Base-by-base conservation (phyloP, 1,140 invertebrate genomes). In the Ceratina australensis region DNA sequence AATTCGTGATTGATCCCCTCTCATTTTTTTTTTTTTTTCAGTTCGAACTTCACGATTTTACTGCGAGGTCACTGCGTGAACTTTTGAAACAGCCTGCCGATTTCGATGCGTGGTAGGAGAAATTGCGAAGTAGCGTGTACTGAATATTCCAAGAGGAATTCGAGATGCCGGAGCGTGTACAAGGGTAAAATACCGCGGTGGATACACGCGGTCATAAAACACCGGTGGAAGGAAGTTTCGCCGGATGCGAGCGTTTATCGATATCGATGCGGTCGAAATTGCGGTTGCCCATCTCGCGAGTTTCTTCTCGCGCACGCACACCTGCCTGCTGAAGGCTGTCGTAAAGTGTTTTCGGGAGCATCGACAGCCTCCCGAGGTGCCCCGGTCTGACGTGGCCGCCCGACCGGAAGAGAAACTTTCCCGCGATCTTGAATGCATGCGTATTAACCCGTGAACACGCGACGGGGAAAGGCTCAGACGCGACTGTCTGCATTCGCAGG, bases 371-470 rank as follows among this genome's bases (percentile, higher is more conserved):
- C 24, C 20, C 12, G 15, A n/a, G 22, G 56, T 26, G 57, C 42
- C 74, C 50, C 15, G 15, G 22, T 7, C 33, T 42, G 33, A 42
- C 33, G 33, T 42, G 24, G 24, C 15, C 20, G 68, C 42, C 73
- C 47, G 22, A 16, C 26, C 5, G 47, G 28, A 61, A 54, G 66
- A 61, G 61, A 77, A 77, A 61, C 42, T 71, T 77, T 18, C 26
- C 18, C 22, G n/a, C 56, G 15, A 42, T 61, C 59, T 61, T 63
- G 42, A 13, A 54, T 54, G n/a, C 16, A 54, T n/a, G 52, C 28
- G 5, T 77, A 63, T 77, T 77, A 77, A 71, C 67, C 56, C 26
- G 20, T 18, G 74, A 69, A 59, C 56, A 77, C 54, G 10, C 10
- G 33, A 42, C 10, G 33, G 26, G 16, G n/a, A n/a, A 47, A 77